Evolutionary conservation across 2,113 vertebrate genomes (phyloP).

Genomic region (Chlamydotis undulata): DNA sequence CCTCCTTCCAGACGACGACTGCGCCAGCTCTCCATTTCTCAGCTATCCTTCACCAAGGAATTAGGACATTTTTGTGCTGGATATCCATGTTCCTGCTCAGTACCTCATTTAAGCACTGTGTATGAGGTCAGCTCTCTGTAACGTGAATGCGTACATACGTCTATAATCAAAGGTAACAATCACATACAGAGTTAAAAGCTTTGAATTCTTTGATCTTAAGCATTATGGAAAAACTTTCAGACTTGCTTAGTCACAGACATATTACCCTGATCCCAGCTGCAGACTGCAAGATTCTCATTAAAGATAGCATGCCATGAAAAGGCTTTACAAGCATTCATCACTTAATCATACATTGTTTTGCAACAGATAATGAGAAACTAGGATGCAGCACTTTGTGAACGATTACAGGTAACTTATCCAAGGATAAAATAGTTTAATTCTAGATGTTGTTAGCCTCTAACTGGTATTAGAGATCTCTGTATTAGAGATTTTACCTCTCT

Average conservation of each 20-base stretch:
- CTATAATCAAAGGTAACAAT: background rate
- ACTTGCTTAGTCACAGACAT: background rate
- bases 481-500: background rate
- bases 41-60: background rate
- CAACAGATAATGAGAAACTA: background rate
- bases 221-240: too few species aligned
- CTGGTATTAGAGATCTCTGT: background rate
- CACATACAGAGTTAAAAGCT: background rate
- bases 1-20: background rate
- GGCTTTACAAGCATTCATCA: background rate
- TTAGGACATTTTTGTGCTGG: background rate
- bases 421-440: background rate
- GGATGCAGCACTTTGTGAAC: background rate
- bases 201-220: background rate
- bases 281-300: background rate
- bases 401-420: background rate
- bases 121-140: background rate
- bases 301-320: background rate
- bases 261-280: background rate
- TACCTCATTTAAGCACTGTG: background rate
- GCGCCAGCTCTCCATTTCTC: background rate
- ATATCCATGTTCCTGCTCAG: background rate
- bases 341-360: background rate
- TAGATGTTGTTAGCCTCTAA: background rate
- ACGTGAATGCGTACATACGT: background rate